Percentiles rank a stretch among this genome's conserved stretches.
Evolutionary conservation across 2,113 vertebrate species (phyloP).

Genomic region (Hypocryptadius cinnamomeus): DNA sequence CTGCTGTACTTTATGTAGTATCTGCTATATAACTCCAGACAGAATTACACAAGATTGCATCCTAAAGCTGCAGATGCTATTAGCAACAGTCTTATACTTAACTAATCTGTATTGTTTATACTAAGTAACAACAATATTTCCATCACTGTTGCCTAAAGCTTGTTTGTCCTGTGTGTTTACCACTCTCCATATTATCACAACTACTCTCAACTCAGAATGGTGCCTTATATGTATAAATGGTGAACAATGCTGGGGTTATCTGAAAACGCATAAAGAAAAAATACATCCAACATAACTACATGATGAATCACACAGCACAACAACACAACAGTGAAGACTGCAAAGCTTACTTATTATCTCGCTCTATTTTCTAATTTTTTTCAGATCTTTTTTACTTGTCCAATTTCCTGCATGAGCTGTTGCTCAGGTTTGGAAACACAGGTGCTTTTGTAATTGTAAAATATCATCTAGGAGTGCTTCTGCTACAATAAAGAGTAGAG

Average conservation of each 20-base stretch:
- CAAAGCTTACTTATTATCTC: neutral
- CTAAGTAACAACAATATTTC: neutral
- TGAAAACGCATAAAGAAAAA: neutral
- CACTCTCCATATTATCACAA: neutral
- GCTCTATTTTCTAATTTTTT: neutral
- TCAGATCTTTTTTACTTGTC: neutral
- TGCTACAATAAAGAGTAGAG: neutral
- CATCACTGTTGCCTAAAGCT: neutral
- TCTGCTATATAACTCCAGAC: neutral
- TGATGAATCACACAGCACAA: neutral
- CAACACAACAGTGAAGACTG: neutral
- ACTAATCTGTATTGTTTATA: neutral
- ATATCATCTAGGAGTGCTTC: neutral
- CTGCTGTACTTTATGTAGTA: neutral
- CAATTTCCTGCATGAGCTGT: neutral
- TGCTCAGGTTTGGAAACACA: neutral
- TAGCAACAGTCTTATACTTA: neutral
- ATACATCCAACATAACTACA: neutral
- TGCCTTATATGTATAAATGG: neutral
- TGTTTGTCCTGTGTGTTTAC: neutral
- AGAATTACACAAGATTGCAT: neutral
- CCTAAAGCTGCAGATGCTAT: neutral
- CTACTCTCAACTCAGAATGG: neutral
- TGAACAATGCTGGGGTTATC: neutral
- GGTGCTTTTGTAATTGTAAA: neutral